These are phyloP conservation scores for Peromyscus melanophrys DNA, from an alignment of 2,797 vertebrate genomes.

Conservation along the genomic window DNA sequence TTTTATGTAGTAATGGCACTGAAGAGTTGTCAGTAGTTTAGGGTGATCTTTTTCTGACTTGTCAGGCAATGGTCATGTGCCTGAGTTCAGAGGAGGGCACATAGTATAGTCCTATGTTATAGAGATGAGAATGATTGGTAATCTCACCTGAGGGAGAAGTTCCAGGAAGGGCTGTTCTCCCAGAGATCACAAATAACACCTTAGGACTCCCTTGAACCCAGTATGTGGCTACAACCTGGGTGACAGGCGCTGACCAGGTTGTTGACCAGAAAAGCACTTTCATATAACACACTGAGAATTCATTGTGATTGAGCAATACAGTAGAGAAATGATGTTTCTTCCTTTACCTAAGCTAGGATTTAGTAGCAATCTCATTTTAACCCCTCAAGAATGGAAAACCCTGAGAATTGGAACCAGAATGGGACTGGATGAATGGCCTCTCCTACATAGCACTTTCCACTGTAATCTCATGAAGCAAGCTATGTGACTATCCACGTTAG, in stretches of 20 bases:
- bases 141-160: background rate
- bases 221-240: background rate
- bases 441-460: background rate
- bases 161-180: background rate
- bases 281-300: background rate
- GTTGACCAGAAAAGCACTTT: background rate
- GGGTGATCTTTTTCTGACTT: background rate
- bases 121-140: background rate
- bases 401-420: background rate
- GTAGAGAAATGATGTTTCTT: background rate
- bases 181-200: background rate
- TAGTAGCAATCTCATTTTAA: constrained; percentile 37
- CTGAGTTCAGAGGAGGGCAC: background rate
- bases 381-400: constrained; percentile 11
- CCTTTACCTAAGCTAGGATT: constrained; percentile 16
- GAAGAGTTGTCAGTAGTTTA: background rate
- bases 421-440: background rate
- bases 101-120: background rate
- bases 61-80: background rate
- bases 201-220: background rate
- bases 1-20: background rate
- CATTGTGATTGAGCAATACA: background rate
- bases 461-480: constrained; percentile 38
- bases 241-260: background rate
- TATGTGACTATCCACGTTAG: background rate